phyloP scores from a whole-genome alignment of 1,140 invertebrate genomes.

The Halictus rubicundus region DNA sequence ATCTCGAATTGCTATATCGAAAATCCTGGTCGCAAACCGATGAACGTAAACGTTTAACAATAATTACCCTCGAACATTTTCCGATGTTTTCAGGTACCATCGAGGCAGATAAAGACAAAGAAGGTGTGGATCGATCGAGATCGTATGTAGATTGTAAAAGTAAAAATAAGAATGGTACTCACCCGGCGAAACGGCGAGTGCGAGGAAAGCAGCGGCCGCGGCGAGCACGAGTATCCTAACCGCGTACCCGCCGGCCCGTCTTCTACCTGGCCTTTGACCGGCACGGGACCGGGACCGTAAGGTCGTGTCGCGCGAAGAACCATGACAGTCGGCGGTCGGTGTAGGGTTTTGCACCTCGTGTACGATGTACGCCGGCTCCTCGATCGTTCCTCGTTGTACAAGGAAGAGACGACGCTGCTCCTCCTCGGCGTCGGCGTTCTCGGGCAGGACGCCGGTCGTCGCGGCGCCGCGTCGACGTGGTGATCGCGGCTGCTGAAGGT shows the following conservation, averaged over 20 bases:
- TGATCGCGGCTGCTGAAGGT: conserved; percentile 52
- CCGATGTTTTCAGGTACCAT: too few relatives aligned
- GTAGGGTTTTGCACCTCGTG: background rate
- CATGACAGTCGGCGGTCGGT: background rate
- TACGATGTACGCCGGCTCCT: conserved; percentile 49
- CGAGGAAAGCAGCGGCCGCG: conserved; percentile 62
- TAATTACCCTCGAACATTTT: too few relatives aligned
- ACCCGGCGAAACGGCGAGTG: conserved; percentile 62
- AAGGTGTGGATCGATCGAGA: too few relatives aligned
- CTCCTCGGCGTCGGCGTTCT: conserved; percentile 52
- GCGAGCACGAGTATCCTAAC: conserved; percentile 58
- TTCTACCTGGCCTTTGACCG: conserved; percentile 54
- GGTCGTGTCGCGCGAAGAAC: conserved; percentile 3
- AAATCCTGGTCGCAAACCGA: too few relatives aligned
- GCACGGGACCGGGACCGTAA: conserved; percentile 20
- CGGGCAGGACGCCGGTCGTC: conserved; percentile 44
- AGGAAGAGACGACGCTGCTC: background rate
- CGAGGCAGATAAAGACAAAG: too few relatives aligned
- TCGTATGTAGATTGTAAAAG: too few relatives aligned
- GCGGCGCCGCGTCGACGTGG: conserved; percentile 48
- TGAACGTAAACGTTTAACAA: too few relatives aligned
- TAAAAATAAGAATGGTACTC: conserved; percentile 11
- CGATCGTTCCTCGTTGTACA: background rate
- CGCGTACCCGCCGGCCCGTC: conserved; percentile 53
- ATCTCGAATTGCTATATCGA: too few relatives aligned